These are phyloP conservation scores for Caenorhabditis doughertyi DNA, from an alignment of 2,888 invertebrate species.

Conservation along the genomic window DNA sequence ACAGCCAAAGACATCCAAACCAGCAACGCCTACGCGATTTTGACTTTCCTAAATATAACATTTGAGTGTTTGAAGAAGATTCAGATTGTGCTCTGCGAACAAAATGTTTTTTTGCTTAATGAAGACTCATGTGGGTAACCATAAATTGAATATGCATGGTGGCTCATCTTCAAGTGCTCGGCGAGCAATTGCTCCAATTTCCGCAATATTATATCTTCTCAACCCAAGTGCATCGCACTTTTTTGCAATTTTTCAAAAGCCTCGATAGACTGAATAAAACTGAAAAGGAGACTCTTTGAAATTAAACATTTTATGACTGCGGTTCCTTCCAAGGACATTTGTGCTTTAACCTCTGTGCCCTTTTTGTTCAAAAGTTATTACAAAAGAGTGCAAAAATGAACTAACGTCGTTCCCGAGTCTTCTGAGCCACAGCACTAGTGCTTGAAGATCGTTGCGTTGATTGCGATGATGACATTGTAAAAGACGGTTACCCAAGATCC, in stretches of 20 bases:
- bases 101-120: neutral
- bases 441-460: constrained; percentile 62
- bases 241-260: neutral
- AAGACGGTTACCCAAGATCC: constrained; percentile 7
- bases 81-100: too few species aligned
- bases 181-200: too few species aligned
- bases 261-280: constrained; percentile 14
- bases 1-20: constrained; percentile 66
- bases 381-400: constrained; percentile 31
- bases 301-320: constrained; percentile 48
- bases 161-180: constrained; percentile 6
- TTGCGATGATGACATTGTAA: constrained; percentile 35
- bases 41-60: constrained; percentile 58
- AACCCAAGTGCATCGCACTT: constrained; percentile 20
- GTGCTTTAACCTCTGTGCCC: constrained; percentile 20
- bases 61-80: neutral
- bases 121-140: neutral
- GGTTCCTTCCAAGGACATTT: constrained; percentile 6
- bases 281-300: constrained; percentile 9
- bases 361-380: constrained; percentile 19
- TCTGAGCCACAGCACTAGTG: constrained; percentile 51
- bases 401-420: constrained; percentile 61
- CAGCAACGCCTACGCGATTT: constrained; percentile 59
- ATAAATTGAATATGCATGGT: neutral
- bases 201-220: neutral